phyloP scores from a whole-genome alignment of 2,888 invertebrate genomes.

The Mythimna ferrago region DNA sequence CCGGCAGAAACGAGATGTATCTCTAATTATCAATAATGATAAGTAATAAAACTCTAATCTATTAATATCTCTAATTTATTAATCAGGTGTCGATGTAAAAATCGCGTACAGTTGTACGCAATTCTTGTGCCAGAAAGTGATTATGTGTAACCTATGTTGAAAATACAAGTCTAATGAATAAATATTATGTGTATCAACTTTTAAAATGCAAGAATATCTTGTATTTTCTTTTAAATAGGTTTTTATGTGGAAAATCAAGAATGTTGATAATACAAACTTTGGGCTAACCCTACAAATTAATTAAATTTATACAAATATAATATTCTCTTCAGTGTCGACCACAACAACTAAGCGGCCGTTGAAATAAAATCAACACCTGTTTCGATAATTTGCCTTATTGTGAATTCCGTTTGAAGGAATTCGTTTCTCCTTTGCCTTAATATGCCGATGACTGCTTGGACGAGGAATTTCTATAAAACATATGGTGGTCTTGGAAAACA shows the following conservation, averaged over 20 bases:
- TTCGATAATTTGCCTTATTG: slow-evolving; percentile 56
- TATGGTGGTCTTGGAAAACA: too few relatives aligned
- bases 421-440: slow-evolving; percentile 17
- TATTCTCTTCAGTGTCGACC: slow-evolving; percentile 58
- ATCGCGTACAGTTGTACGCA: too few relatives aligned
- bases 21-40: too few relatives aligned
- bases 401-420: slow-evolving; percentile 60
- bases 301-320: slow-evolving; percentile 43
- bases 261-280: neutral
- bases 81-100: too few relatives aligned
- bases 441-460: neutral
- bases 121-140: too few relatives aligned
- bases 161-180: too few relatives aligned
- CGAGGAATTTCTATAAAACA: too few relatives aligned
- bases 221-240: neutral
- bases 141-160: too few relatives aligned
- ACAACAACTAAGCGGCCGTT: slow-evolving; percentile 23
- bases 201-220: neutral
- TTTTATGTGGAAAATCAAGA: neutral
- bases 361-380: slow-evolving; percentile 62
- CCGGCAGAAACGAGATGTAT: too few relatives aligned
- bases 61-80: too few relatives aligned
- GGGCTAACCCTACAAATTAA: slow-evolving; percentile 51
- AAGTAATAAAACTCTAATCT: too few relatives aligned
- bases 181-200: neutral